Conservation (phyloP, 2,797 vertebrate species). For the Podarcis siculus region DNA sequence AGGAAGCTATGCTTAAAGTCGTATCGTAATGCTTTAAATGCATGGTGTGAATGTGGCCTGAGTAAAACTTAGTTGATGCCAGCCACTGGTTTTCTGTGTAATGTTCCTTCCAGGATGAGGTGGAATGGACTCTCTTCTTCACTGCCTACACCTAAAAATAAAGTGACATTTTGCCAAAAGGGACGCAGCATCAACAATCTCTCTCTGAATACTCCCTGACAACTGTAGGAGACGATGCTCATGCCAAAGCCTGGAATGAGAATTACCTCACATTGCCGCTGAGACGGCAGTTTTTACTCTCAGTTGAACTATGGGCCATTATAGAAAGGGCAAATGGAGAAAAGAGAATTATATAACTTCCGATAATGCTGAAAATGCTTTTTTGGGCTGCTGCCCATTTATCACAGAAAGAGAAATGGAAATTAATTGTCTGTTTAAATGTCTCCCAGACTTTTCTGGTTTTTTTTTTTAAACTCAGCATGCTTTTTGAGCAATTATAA, state of each 20-base stretch:
- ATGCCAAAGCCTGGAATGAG: conserved; percentile 22
- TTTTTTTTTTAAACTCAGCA: not conserved
- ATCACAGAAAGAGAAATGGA: conserved; percentile 48
- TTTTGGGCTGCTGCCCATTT: conserved; percentile 46
- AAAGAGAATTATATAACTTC: not conserved
- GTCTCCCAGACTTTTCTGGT: conserved; percentile 43
- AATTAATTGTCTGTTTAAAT: conserved; percentile 33
- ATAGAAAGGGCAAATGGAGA: not conserved
- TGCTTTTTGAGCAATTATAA: not conserved
- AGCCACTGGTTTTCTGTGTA: not conserved
- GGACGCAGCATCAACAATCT: not conserved
- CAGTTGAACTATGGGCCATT: not conserved
- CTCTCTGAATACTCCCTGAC: not conserved
- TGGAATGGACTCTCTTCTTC: not conserved
- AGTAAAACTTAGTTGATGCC: not conserved
- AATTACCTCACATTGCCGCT: not conserved
- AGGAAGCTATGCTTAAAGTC: too few relatives aligned
- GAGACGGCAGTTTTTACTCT: conserved; percentile 36
- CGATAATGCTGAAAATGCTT: conserved; percentile 20
- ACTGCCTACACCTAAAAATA: not conserved
- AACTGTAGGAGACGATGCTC: not conserved
- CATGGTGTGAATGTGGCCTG: not conserved
- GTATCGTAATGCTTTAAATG: not conserved
- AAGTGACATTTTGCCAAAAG: conserved; percentile 17
- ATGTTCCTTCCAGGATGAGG: not conserved